phyloP scores from a whole-genome alignment of 2,888 invertebrate genomes.

The Cryptocephalus moraei region DNA sequence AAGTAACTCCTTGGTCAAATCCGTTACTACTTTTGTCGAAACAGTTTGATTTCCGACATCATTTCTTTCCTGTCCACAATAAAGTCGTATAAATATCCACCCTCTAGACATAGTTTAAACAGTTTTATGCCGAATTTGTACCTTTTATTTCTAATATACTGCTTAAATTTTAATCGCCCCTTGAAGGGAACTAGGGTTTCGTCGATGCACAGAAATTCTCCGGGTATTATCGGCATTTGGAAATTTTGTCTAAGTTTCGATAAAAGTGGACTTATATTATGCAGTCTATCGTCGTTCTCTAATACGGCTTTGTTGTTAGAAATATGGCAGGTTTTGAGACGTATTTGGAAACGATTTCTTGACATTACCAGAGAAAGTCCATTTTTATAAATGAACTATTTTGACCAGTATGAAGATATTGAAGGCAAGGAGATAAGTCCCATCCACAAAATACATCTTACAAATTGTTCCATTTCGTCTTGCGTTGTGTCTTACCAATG shows the following conservation, averaged over 20 bases:
- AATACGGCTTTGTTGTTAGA: neutral
- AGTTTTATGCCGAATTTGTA: slow-evolving; percentile 16
- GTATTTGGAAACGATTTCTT: neutral
- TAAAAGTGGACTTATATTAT: slow-evolving; percentile 15
- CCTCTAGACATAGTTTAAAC: slow-evolving; percentile 12
- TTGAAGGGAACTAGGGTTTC: slow-evolving; percentile 15
- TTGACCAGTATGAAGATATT: neutral
- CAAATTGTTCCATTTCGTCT: too few species aligned
- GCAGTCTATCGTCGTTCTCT: slow-evolving; percentile 7
- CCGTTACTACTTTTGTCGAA: slow-evolving; percentile 13
- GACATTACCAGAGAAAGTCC: neutral
- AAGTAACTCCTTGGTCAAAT: slow-evolving; percentile 10
- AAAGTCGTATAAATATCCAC: slow-evolving; percentile 6
- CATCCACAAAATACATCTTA: too few species aligned
- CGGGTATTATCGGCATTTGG: slow-evolving; percentile 5
- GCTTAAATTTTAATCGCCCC: slow-evolving; percentile 13
- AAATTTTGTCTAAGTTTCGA: slow-evolving; percentile 11
- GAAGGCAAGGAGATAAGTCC: too few species aligned
- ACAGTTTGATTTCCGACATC: slow-evolving; percentile 4
- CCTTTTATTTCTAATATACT: slow-evolving; percentile 15
- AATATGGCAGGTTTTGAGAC: neutral
- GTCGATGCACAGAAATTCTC: slow-evolving; percentile 11
- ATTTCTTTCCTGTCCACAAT: slow-evolving; percentile 7
- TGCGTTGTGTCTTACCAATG: too few species aligned
- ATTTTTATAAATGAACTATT: neutral